These are phyloP conservation scores for Dione juno DNA, from an alignment of 2,888 invertebrate species.

Conservation along the genomic window DNA sequence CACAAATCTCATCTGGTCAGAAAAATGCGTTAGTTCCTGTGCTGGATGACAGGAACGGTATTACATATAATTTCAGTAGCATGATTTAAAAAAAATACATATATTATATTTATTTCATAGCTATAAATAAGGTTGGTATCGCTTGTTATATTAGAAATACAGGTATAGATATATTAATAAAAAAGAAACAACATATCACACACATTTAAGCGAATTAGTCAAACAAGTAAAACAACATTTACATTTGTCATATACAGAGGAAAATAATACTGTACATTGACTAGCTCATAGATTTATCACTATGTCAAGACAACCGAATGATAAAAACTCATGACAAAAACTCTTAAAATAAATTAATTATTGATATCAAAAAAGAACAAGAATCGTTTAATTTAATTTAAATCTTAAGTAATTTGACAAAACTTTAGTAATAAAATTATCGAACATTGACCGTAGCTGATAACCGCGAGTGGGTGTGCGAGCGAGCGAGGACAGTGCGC, in stretches of 20 bases:
- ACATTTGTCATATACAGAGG: background rate
- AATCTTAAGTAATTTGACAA: constrained; percentile 79
- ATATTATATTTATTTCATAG: background rate
- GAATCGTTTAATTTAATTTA: constrained; percentile 81
- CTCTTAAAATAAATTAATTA: constrained; percentile 52
- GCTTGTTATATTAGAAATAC: background rate
- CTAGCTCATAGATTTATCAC: background rate
- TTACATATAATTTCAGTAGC: background rate
- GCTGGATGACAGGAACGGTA: background rate
- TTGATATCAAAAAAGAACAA: constrained; percentile 70
- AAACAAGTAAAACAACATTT: background rate
- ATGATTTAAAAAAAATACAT: background rate
- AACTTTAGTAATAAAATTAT: constrained; percentile 83
- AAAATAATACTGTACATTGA: background rate
- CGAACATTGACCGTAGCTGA: constrained; percentile 75
- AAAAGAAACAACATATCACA: background rate
- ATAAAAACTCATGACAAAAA: constrained; percentile 20
- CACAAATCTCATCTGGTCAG: no score
- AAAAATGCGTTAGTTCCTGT: no score
- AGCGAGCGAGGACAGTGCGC: constrained; percentile 54
- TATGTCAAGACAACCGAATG: constrained; percentile 21
- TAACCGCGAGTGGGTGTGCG: constrained; percentile 66
- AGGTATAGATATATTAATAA: no score
- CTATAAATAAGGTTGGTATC: background rate
- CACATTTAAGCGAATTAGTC: background rate